Base-by-base conservation (phyloP, 2,113 vertebrate species). In the Gambusia affinis region DNA sequence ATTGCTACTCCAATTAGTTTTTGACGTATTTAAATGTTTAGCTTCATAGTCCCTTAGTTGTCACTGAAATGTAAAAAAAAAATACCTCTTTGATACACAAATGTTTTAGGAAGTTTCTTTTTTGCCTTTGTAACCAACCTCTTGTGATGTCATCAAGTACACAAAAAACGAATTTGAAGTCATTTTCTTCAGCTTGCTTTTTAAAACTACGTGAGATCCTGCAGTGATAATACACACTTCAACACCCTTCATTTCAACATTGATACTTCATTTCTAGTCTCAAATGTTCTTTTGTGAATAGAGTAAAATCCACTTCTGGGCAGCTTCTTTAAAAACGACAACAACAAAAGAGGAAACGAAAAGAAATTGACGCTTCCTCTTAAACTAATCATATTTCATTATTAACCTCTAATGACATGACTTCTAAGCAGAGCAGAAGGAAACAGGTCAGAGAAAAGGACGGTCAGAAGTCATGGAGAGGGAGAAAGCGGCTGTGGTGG, bases 401-500 rank as follows among this genome's bases (percentile, higher is more conserved):
- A 29, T 28, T n/a, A 29, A 6, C 29, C 29, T 63, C 39, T 17
- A 63, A 27, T 42, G 27, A 12, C 64, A 15, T 42, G 4, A 39
- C 67, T 29, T 77, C 42, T 42, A 72, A 51, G 51, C 47, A 28
- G 65, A 4, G 65, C 28, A 28, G 22, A 39, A 10, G 22, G 12
- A 70, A 54, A 66, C 17, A 30, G 31, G 44, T 70, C 28, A 12
- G 66, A 35, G 33, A 61, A 15, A 42, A 68, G 60, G 31, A 60
- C 27, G 24, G 28, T 72, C 51, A 37, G 30, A 84, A 64, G 73
- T 61, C 67, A 6, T 3, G n/a, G 61, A 61, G 19, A 67, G 30
- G 61, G 61, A 67, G 39, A 81, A 57, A 63, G 54, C 15, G 14
- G 33, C 60, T 51, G 67, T 67, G 72, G 54, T 73, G 47, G 31